phyloP scores from a whole-genome alignment of 2,888 invertebrate genomes.

The Caenorhabditis japonica region DNA sequence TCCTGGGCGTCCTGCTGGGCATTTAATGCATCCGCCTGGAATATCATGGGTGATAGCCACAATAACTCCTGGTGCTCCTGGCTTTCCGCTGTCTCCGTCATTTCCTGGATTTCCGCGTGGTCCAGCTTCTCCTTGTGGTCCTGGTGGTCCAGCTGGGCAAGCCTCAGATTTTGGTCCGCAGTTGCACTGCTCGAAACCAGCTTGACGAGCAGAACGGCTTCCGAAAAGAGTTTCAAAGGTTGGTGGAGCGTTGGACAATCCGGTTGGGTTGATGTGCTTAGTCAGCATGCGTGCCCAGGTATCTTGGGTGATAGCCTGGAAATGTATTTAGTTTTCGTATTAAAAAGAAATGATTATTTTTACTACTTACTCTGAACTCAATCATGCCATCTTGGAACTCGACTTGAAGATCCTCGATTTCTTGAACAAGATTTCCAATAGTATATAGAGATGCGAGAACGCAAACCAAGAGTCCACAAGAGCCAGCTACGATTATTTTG shows the following conservation, averaged over 20 bases:
- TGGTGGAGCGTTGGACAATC: conserved; percentile 55
- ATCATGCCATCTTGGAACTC: conserved; percentile 63
- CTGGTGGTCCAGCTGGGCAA: conserved; percentile 71
- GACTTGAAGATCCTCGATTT: conserved; percentile 57
- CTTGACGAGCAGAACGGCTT: conserved; percentile 58
- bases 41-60: conserved; percentile 67
- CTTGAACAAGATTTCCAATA: conserved; percentile 54
- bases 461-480: conserved; percentile 55
- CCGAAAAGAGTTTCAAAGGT: conserved; percentile 66
- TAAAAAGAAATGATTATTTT: background rate
- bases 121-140: conserved; percentile 66
- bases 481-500: conserved; percentile 60
- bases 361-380: conserved; percentile 61
- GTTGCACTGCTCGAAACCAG: conserved; percentile 64
- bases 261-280: conserved; percentile 64
- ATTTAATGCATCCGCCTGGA: conserved; percentile 68
- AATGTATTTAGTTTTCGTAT: background rate
- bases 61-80: conserved; percentile 65
- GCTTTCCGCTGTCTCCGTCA: conserved; percentile 64
- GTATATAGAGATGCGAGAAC: conserved; percentile 55
- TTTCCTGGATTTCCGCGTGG: conserved; percentile 60
- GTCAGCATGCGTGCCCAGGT: conserved; percentile 64
- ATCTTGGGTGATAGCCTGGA: conserved; percentile 62
- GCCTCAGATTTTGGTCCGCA: conserved; percentile 64
- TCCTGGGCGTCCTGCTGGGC: conserved; percentile 62